Evolutionary conservation across 2,888 invertebrate genomes (phyloP), one percentile per base, ranked within the genome.

Genomic region (Pollenia griseotomentosa): DNA sequence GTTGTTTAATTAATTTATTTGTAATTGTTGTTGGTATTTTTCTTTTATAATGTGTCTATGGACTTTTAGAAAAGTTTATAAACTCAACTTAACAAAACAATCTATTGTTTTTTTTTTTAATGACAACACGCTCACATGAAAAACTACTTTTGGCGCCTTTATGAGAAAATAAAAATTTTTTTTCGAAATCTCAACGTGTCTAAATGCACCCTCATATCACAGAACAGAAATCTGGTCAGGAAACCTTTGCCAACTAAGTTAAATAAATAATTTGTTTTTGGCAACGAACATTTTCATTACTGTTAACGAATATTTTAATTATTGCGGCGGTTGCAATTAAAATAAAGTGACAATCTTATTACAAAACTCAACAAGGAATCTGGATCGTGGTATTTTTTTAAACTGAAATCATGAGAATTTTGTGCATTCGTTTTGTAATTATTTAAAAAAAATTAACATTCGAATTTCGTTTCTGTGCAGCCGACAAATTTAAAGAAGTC

Each of bases 1-100:
- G 61, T 71, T 78, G 65, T 46, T 79, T 73, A 79, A 84, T 84
- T 84, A 84, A 78, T 78, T 84, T 78, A 73, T 78, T 48, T 73
- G 33, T 33, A 33, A 33, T 68, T 66, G 42, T 61, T 77, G 14
- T 42, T 65, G 23, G n/a, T 70, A 16, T 75, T 74, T 74, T 57
- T 57, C 16, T 66, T 73, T 78, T n/a, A 63, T 63, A 77, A 74
- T 59, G 65, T 44, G 12, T 73, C 19, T 83, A 7, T 63, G 19
- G 70, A 55, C 61, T 44, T 48, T 61, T 10, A 57, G 12, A 71
- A 63, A 63, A 33, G 9, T 16, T 10, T 19, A 46, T 16, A 12
- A 57, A 9, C 48, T 57, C 16, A n/a, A 23, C n/a, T 23, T 11
- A 55, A 68, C 19, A 80, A 70, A 65, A 57, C 10, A 66, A 57